These are phyloP conservation scores for Dreissena rostriformis DNA, from an alignment of 1,140 invertebrate species.

Conservation along the genomic window DNA sequence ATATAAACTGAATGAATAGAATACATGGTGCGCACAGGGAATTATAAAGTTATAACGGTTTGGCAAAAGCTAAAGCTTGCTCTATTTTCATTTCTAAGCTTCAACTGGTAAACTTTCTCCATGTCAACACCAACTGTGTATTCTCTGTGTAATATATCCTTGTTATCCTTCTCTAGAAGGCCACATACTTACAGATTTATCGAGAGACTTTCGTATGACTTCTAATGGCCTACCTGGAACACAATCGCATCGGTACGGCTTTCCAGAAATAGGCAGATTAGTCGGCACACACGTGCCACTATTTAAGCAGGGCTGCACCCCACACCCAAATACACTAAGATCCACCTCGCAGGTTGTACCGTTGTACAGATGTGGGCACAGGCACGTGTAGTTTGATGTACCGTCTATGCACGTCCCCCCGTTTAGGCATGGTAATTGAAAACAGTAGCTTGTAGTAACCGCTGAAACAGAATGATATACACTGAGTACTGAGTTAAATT, in stretches of 20 bases:
- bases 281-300: slow-evolving; percentile 52
- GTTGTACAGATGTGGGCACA: slow-evolving; percentile 74
- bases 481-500: too few species aligned
- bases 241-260: slow-evolving; percentile 59
- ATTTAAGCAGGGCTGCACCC: slow-evolving; percentile 59
- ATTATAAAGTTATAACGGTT: too few species aligned
- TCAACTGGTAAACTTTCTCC: too few species aligned
- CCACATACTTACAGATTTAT: too few species aligned
- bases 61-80: too few species aligned
- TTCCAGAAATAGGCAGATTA: neutral
- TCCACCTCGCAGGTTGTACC: slow-evolving; percentile 75
- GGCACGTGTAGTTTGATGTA: slow-evolving; percentile 68
- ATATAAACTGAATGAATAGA: too few species aligned
- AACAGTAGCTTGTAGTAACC: slow-evolving; percentile 13
- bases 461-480: slow-evolving; percentile 44
- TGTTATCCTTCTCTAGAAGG: too few species aligned
- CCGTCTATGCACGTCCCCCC: slow-evolving; percentile 72
- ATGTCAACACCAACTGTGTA: too few species aligned
- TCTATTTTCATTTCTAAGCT: too few species aligned
- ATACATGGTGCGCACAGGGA: too few species aligned
- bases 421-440: slow-evolving; percentile 66
- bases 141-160: too few species aligned
- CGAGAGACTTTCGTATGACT: too few species aligned
- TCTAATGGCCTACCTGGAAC: slow-evolving; percentile 38
- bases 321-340: slow-evolving; percentile 64